Percentiles rank a stretch among this genome's conserved stretches.
Conservation (phyloP, 2,797 vertebrate species). For the Sebastes oblongus region DNA sequence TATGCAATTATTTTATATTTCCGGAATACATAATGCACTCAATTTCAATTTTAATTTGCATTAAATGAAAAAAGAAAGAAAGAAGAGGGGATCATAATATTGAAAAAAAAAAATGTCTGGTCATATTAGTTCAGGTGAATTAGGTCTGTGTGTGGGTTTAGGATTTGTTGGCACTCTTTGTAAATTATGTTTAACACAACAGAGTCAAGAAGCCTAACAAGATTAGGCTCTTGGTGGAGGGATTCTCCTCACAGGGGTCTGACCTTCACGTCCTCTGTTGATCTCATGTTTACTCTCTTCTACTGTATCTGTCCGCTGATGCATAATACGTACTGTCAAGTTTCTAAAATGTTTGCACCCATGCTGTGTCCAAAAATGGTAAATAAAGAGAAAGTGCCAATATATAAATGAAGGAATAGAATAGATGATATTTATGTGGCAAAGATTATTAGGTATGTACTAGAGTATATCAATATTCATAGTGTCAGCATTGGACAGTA, state of each 20-base stretch:
- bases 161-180: not conserved
- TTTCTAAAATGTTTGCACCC: not conserved
- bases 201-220: constrained; percentile 8
- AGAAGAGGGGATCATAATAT: too few species aligned
- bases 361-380: not conserved
- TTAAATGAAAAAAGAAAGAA: not conserved
- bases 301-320: too few species aligned
- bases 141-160: not conserved
- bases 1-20: not conserved
- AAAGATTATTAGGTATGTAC: not conserved
- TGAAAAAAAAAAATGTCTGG: not conserved
- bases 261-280: not conserved
- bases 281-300: not conserved
- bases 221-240: constrained; percentile 14
- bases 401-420: not conserved
- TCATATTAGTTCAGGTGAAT: not conserved
- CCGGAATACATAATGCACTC: not conserved
- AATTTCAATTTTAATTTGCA: not conserved
- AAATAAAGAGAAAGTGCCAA: not conserved
- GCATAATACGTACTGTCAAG: not conserved
- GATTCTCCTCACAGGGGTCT: not conserved
- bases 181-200: constrained; percentile 2
- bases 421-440: not conserved
- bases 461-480: not conserved
- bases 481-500: not conserved